Conservation (phyloP, 1,140 invertebrate species). For the Conus ventricosus region DNA sequence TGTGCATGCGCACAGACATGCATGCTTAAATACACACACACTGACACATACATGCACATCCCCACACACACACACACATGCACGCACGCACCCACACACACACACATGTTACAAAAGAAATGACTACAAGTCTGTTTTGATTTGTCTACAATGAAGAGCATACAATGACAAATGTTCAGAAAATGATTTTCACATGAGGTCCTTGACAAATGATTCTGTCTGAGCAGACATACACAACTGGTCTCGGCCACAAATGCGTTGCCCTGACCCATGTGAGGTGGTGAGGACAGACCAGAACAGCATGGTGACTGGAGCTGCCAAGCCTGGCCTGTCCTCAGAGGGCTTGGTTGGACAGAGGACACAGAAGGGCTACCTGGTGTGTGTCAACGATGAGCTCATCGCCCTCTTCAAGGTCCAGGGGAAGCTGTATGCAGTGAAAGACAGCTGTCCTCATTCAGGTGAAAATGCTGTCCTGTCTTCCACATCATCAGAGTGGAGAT, state of each 20-base stretch:
- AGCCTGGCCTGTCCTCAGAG: background rate
- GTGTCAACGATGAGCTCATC: slow-evolving; percentile 59
- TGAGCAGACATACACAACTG: background rate
- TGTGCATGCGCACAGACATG: too few species aligned
- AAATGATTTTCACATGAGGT: too few species aligned
- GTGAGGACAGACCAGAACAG: too few species aligned
- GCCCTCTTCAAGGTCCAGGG: slow-evolving; percentile 60
- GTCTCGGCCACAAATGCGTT: background rate
- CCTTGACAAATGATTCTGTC: background rate
- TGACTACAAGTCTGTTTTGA: too few species aligned
- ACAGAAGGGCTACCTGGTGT: slow-evolving; percentile 47
- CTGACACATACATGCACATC: too few species aligned
- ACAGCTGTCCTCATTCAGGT: slow-evolving; percentile 69
- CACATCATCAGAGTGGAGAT: background rate
- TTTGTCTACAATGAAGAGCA: too few species aligned
- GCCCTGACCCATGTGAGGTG: too few species aligned
- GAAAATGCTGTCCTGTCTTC: background rate
- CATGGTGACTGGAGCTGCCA: background rate
- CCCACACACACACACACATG: too few species aligned
- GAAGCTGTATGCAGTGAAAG: slow-evolving; percentile 59
- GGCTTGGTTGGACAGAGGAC: slow-evolving; percentile 29
- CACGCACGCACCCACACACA: too few species aligned
- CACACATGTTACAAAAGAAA: too few species aligned
- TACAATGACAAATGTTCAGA: too few species aligned
- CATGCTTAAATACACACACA: too few species aligned